Evolutionary conservation across 2,113 vertebrate species (phyloP), one percentile per base, ranked within the genome.

Genomic region (Odocoileus virginianus): DNA sequence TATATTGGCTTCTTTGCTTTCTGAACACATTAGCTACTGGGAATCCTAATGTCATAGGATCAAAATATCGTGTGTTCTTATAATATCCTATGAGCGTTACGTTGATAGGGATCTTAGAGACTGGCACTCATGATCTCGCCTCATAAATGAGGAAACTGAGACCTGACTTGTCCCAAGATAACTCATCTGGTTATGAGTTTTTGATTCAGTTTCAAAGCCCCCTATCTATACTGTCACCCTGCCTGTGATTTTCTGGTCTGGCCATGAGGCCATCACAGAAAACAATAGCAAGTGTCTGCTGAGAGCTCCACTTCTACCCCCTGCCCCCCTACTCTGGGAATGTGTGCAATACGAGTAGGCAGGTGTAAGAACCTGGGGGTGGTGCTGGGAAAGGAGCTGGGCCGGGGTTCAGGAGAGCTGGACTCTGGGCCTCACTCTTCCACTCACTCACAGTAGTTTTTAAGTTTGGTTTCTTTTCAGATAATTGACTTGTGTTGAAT

Each of bases 141-240:
- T 86, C 64, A 61, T 84, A 27, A 23, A 74, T 76, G 61, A 93
- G 60, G 79, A 97, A 61, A 76, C 47, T 54, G 27, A 97, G 84
- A 57, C 76, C 45, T 43, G 33, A 86, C 33, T 71, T 28, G 54
- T 55, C 47, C 33, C 43, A 81, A 25, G 54, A 33, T 43, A 57
- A 57, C 30, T 85, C 43, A 28, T 16, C 87, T 84, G n/a, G 33
- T 52, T 90, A 78, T 87, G 84, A 58, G 25, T 50, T 43, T 12
- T 55, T 52, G 8, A 67, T 85, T 81, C 55, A 16, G 2, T 89
- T 97, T 81, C 54, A 67, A 25, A 79, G 30, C 6, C 12, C 25
- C 17, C 50, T 30, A 0, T 19, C n/a, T 81, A 1, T n/a, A 33
- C 8, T 89, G 17, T 93, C 23, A 95, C 47, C 8, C 21, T 52